Percentiles rank a stretch among this genome's conserved stretches.
Conservation (phyloP, 2,797 vertebrate species). For the Spondyliosoma cantharus region DNA sequence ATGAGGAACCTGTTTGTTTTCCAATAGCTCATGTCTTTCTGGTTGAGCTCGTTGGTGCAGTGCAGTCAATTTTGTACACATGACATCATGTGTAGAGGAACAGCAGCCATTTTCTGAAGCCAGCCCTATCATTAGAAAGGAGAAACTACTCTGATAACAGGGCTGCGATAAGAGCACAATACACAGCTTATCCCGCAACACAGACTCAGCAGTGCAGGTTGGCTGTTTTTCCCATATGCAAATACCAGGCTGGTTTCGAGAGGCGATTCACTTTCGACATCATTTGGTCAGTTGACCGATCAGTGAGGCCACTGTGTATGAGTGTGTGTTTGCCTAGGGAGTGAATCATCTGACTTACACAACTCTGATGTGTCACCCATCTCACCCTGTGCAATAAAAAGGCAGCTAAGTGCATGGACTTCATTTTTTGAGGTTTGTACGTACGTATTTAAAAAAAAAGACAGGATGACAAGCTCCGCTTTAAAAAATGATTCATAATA, state of each 20-base stretch:
- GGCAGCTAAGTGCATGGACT: conserved; percentile 18
- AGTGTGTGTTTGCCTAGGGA: conserved; percentile 61
- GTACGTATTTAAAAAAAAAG: conserved; percentile 15
- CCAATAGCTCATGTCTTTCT: conserved; percentile 17
- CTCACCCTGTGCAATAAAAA: conserved; percentile 48
- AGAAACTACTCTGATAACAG: conserved; percentile 45
- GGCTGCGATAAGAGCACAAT: conserved; percentile 16
- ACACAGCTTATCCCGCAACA: conserved; percentile 36
- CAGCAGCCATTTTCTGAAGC: conserved; percentile 43
- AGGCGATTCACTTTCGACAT: conserved; percentile 67
- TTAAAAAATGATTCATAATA: neutral
- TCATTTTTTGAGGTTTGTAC: conserved; percentile 10
- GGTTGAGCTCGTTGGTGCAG: conserved; percentile 50
- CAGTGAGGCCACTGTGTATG: conserved; percentile 56
- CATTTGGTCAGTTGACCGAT: conserved; percentile 67
- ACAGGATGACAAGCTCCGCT: neutral
- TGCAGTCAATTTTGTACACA: conserved; percentile 19
- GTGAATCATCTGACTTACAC: conserved; percentile 72
- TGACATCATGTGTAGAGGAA: conserved; percentile 21
- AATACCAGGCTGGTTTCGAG: conserved; percentile 66
- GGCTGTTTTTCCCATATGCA: conserved; percentile 70
- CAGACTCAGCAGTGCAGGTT: conserved; percentile 19
- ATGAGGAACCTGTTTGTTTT: conserved; percentile 45
- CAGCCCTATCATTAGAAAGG: conserved; percentile 2
- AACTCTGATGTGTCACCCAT: conserved; percentile 69